These are phyloP conservation scores for Alexandromys fortis DNA, from an alignment of 2,113 vertebrate species.

Conservation along the genomic window DNA sequence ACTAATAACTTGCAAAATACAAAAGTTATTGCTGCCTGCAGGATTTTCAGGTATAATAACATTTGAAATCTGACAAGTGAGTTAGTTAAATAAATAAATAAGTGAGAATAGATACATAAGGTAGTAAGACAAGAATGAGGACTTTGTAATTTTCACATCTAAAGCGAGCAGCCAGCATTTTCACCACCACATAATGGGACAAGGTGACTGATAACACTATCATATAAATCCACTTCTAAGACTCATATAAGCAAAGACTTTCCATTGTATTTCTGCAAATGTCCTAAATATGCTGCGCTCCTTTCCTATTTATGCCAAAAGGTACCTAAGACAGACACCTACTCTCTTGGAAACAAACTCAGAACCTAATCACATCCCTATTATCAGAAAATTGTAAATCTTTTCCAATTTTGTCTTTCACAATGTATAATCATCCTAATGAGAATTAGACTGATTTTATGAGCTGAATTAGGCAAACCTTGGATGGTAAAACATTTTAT, in stretches of 20 bases:
- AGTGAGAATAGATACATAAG: background rate
- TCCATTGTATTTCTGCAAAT: background rate
- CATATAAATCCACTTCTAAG: background rate
- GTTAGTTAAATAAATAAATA: background rate
- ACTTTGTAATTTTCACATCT: background rate
- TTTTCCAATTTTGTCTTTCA: background rate
- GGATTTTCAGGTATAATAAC: background rate
- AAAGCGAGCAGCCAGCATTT: background rate
- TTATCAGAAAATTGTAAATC: background rate
- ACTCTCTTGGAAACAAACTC: background rate
- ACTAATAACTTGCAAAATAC: background rate
- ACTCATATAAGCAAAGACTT: background rate
- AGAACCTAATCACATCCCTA: background rate
- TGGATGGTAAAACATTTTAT: background rate
- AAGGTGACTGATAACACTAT: background rate
- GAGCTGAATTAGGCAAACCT: background rate
- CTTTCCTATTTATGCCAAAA: background rate
- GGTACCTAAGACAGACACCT: background rate
- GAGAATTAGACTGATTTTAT: background rate
- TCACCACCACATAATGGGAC: background rate
- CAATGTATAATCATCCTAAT: background rate
- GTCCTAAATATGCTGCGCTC: background rate
- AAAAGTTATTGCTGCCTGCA: background rate
- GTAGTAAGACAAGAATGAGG: background rate
- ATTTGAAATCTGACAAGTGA: background rate